Base-by-base conservation (phyloP, 2,113 vertebrate genomes). In the Mastomys coucha region DNA sequence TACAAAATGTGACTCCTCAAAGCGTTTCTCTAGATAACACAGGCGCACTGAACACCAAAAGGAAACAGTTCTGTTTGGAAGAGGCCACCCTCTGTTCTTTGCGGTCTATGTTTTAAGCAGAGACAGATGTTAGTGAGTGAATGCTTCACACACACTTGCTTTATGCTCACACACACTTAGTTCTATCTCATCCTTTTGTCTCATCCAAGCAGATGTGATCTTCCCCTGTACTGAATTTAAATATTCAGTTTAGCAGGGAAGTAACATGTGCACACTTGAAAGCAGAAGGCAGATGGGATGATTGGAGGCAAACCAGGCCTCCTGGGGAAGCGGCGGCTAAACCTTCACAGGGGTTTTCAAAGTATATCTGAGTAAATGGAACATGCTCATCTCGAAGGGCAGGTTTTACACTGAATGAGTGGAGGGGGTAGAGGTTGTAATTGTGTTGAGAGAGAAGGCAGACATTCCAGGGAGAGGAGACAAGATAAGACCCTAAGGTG, bases 1-100 rank as follows among this genome's bases (percentile, higher is more conserved):
- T 99, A 99, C 91, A 88, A 88, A 88, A 73, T 14, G 28, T 33
- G 42, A 36, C n/a, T 88, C 81, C 67, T 22, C 8, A 56, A 36
- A 86, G 28, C 31, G 20, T 42, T 58, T 26, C 13, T 28, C 51
- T 45, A 80, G 6, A 88, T 0, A 92, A 65, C 13, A 31, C 26
- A 85, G 53, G 22, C n/a, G 58, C 4, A 13, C 31, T 76, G 89
- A 73, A 6, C 9, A 49, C 58, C 51, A 63, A 11, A 31, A 65
- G 63, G 49, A 6, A 87, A 42, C 69, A 33, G 56, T 89, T 36
- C 53, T 91, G 42, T 45, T 94, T 16, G 20, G 67, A 89, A 92
- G 67, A 69, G 11, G 7, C n/a, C 28, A 42, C 9, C 20, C 72
- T 73, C n/a, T 42, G 78, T 6, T 45, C 45, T 49, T 49, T 31